Conservation (phyloP, 2,888 invertebrate genomes). For the Watsonalla binaria region DNA sequence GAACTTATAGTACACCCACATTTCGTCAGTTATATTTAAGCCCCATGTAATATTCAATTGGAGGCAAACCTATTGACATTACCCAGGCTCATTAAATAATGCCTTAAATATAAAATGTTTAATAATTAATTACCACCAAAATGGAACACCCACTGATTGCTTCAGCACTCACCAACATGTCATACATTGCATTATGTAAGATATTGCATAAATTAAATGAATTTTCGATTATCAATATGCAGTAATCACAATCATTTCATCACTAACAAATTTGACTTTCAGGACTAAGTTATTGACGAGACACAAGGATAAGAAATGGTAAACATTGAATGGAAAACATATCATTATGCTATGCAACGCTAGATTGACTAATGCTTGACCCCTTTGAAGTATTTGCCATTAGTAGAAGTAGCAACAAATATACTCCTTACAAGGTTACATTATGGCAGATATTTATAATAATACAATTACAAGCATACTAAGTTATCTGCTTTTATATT, state of each 20-base stretch:
- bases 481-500: too few relatives aligned
- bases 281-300: constrained; percentile 93
- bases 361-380: constrained; percentile 48
- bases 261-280: constrained; percentile 81
- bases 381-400: constrained; percentile 23
- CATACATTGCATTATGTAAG: constrained; percentile 3
- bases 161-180: neutral
- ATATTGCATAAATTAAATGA: constrained; percentile 9
- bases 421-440: too few relatives aligned
- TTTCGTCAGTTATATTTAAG: too few relatives aligned
- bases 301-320: constrained; percentile 92
- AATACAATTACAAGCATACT: too few relatives aligned
- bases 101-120: too few relatives aligned
- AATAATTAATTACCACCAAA: neutral
- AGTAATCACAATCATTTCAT: constrained; percentile 63
- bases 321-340: constrained; percentile 64
- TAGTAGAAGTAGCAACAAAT: neutral
- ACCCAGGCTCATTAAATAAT: too few relatives aligned
- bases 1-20: too few relatives aligned
- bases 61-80: too few relatives aligned
- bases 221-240: constrained; percentile 26
- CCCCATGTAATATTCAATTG: too few relatives aligned
- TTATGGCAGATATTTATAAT: too few relatives aligned
- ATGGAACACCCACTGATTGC: neutral
- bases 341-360: constrained; percentile 55